A percentile compares a stretch with the other conserved stretches of the same genome.
phyloP scores from a whole-genome alignment of 2,888 invertebrate genomes.

The Slavum lentiscoides region DNA sequence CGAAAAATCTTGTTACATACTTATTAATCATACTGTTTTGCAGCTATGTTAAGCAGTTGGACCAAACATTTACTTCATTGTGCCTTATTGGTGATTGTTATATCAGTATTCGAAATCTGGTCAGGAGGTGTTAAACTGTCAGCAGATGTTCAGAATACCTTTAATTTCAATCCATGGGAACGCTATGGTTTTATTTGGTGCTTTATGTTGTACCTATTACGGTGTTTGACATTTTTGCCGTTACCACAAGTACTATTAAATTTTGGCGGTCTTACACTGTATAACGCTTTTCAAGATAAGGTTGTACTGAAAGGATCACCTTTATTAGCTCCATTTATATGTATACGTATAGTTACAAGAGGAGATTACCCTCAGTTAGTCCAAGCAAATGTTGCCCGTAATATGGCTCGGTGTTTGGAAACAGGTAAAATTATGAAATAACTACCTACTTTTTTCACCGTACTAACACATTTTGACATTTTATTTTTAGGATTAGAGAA shows the following conservation, averaged over 20 bases:
- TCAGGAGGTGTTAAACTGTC: conserved; percentile 63
- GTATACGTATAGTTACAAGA: conserved; percentile 89
- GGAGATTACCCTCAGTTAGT: conserved; percentile 93
- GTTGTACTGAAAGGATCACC: conserved; percentile 87
- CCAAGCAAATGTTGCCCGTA: conserved; percentile 80
- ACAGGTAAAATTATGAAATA: conserved; percentile 63
- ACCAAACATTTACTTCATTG: conserved; percentile 83
- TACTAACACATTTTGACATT: not conserved
- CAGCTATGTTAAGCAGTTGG: conserved; percentile 65
- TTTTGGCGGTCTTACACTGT: conserved; percentile 82
- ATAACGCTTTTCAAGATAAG: conserved; percentile 94
- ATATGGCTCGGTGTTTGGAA: conserved; percentile 84
- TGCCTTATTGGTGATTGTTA: conserved; percentile 72
- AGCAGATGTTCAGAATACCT: conserved; percentile 62
- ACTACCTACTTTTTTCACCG: not conserved
- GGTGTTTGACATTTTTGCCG: conserved; percentile 81
- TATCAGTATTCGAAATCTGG: conserved; percentile 71
- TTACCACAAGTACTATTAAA: conserved; percentile 88
- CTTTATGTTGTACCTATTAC: conserved; percentile 73
- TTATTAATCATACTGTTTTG: conserved; percentile 8
- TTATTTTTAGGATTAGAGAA: conserved; percentile 73
- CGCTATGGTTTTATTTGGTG: conserved; percentile 79
- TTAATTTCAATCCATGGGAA: conserved; percentile 76
- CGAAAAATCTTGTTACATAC: not conserved
- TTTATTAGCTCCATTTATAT: conserved; percentile 88